Evolutionary conservation across 2,113 vertebrate species (phyloP).

Genomic region (Gnathonemus longibarbis): DNA sequence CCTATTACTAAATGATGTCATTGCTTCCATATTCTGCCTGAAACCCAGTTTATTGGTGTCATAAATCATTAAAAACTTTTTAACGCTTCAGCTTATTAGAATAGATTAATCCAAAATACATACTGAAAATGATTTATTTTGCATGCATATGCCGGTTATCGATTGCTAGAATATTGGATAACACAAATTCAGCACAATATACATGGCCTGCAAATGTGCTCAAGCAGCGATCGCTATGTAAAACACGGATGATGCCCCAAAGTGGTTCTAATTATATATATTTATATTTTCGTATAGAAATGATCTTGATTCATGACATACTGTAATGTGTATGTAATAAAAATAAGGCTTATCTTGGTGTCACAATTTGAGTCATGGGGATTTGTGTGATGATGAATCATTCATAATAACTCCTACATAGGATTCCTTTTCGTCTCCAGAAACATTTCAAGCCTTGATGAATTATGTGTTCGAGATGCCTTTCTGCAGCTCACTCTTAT

Average conservation of each 20-base stretch:
- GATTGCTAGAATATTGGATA: conserved; percentile 39
- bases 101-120: conserved; percentile 4
- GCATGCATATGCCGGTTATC: conserved; percentile 26
- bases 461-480: not conserved
- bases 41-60: conserved; percentile 27
- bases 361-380: not conserved
- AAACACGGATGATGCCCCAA: conserved; percentile 14
- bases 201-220: conserved; percentile 28
- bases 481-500: not conserved
- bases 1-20: conserved; percentile 24
- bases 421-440: not conserved
- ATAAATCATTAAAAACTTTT: conserved; percentile 25
- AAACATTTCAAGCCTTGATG: not conserved
- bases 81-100: conserved; percentile 32
- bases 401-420: not conserved
- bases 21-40: not conserved
- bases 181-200: conserved; percentile 34
- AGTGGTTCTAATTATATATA: not conserved
- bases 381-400: not conserved
- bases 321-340: not conserved
- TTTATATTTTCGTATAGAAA: not conserved
- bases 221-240: conserved; percentile 26
- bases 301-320: not conserved
- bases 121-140: conserved; percentile 21
- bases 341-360: not conserved